Percentiles rank a stretch among this genome's conserved stretches.
Conservation (phyloP, 37 sponge, comb jelly and placozoan genomes). For the Tethya wilhelma region DNA sequence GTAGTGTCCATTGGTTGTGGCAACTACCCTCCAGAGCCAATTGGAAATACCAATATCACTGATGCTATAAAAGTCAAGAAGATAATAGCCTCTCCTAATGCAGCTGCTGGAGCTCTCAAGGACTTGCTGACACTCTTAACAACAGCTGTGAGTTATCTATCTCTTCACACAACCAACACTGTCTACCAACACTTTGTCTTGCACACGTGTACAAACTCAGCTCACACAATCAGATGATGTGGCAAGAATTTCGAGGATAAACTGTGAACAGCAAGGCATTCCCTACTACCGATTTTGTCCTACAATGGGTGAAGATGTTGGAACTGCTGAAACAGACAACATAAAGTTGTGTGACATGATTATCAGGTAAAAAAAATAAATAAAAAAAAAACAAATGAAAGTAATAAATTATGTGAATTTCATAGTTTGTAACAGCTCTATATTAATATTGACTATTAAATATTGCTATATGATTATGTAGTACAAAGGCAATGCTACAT, state of each 20-base stretch:
- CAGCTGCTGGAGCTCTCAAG: background rate
- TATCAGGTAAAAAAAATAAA: constrained; percentile 1
- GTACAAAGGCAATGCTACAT: background rate
- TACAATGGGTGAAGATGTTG: constrained; percentile 27
- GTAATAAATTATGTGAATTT: background rate
- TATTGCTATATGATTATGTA: background rate
- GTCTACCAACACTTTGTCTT: too few relatives aligned
- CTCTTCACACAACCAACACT: background rate
- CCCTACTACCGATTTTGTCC: constrained; percentile 67
- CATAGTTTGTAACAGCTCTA: too few relatives aligned
- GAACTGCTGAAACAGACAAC: constrained; percentile 51
- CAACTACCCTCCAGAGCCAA: constrained; percentile 8
- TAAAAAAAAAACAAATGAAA: background rate
- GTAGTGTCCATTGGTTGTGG: constrained; percentile 59
- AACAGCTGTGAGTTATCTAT: background rate
- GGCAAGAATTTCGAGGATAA: constrained; percentile 17
- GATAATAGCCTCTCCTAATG: background rate
- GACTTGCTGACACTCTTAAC: background rate
- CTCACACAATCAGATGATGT: constrained; percentile 39
- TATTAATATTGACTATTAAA: background rate
- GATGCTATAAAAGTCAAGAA: background rate
- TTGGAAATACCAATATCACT: constrained; percentile 21
- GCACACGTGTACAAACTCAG: constrained; percentile 19
- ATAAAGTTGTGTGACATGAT: constrained; percentile 41
- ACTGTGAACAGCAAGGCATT: constrained; percentile 40